Base-by-base conservation (phyloP, 1,140 invertebrate genomes). In the Chymomyza costata region DNA sequence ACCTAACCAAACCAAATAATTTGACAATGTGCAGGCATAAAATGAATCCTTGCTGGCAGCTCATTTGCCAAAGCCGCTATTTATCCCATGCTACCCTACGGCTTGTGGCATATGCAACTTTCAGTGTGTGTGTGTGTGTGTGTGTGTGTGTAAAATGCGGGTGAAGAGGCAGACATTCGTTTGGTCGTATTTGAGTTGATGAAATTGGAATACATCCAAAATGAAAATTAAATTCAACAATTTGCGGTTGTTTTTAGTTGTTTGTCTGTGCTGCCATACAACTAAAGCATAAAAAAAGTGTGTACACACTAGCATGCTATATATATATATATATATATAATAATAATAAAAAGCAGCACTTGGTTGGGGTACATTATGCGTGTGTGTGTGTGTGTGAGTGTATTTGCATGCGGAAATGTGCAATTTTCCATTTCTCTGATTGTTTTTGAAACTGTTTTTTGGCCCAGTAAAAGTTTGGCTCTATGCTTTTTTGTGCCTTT, bases 211-310 rank as follows among this genome's bases (percentile, higher is more conserved):
- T 73, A 58, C 57, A 54, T 62, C 67, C 68, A 71, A 54, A 71
- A 62, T 62, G 57, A 71, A 71, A 71, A 71, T 71, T 73, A 73
- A 73, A 73, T 71, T 71, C 68, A 71, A 73, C 67, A 73, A 71
- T 71, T 73, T 71, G 52, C 47, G 62, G 67, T 66, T 67, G 65
- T 66, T 62, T 65, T 57, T 60, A 43, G 48, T 60, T 64, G 61
- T 65, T 65, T 65, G 61, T 50, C 61, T 65, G 21, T 25, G 21
- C 21, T 8, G 21, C 21, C 21, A 8, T n/a, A n/a, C 21, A 25
- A 25, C 19, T 30, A 38, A n/a, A n/a, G n/a, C n/a, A n/a, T n/a
- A n/a, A 49, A 50, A 50, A 46, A 47, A 21, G 21, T 43, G 14
- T 11, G 18, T 6, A 16, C 13, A 28, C 15, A 39, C 16, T 25